phyloP scores from a whole-genome alignment of 2,888 invertebrate species.

The Leptopilina drosophilae region DNA sequence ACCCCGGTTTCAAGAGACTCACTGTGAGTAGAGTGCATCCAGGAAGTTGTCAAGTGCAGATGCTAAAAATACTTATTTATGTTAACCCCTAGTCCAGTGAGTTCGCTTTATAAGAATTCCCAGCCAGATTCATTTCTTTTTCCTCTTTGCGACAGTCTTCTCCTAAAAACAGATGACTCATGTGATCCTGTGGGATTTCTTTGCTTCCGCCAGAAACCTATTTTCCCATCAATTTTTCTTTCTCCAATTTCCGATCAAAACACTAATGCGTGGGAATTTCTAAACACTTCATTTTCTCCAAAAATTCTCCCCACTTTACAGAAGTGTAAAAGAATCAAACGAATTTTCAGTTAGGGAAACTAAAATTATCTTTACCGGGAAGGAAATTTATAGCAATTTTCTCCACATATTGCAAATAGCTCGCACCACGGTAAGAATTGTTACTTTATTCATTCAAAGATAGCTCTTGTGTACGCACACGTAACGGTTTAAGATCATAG shows the following conservation, averaged over 20 bases:
- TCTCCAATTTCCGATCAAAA: too few species aligned
- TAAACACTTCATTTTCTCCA: too few species aligned
- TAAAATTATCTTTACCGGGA: not conserved
- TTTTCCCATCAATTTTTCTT: not conserved
- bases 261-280: too few species aligned
- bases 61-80: conserved; percentile 20
- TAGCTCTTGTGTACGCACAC: conserved; percentile 41
- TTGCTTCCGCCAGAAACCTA: conserved; percentile 22
- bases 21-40: not conserved
- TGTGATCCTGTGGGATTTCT: conserved; percentile 25
- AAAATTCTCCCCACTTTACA: too few species aligned
- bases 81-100: not conserved
- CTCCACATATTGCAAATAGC: conserved; percentile 32
- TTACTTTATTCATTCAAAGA: conserved; percentile 55
- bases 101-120: not conserved
- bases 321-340: too few species aligned
- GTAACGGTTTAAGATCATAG: conserved; percentile 73
- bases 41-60: conserved; percentile 20
- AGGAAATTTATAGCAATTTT: not conserved
- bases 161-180: conserved; percentile 29
- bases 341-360: too few species aligned
- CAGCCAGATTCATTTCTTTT: not conserved
- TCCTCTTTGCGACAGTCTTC: not conserved
- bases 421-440: conserved; percentile 44
- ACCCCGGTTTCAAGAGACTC: conserved; percentile 30